Evolutionary conservation across 2,888 invertebrate genomes (phyloP).

Genomic region (Aphodius sticticus): DNA sequence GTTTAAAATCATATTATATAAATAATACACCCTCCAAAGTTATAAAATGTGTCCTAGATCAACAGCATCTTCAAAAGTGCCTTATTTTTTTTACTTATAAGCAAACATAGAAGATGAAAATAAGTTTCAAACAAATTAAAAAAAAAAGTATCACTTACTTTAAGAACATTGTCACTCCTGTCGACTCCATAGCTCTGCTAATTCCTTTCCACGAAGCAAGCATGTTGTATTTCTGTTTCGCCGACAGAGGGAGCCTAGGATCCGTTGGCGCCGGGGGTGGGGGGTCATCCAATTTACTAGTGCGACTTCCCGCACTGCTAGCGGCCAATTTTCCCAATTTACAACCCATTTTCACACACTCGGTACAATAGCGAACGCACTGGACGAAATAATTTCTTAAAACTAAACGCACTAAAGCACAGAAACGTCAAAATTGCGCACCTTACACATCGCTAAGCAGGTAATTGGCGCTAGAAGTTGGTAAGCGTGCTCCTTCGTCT

Average conservation of each 20-base stretch:
- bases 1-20: no score
- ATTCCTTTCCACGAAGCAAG: conserved; percentile 93
- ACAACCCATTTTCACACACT: conserved; percentile 71
- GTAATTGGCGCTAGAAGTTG: background rate
- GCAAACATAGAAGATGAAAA: no score
- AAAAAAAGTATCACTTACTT: conserved; percentile 71
- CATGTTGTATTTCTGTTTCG: conserved; percentile 88
- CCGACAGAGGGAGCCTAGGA: conserved; percentile 82
- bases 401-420: background rate
- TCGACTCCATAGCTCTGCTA: conserved; percentile 86
- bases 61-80: no score
- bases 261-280: conserved; percentile 76
- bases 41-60: no score
- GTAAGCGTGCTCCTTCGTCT: background rate
- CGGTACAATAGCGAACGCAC: background rate
- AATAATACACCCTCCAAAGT: no score
- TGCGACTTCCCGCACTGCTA: conserved; percentile 47
- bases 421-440: background rate
- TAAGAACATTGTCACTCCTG: conserved; percentile 90
- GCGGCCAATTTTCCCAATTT: conserved; percentile 80
- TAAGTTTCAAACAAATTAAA: background rate
- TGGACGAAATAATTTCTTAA: background rate
- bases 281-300: conserved; percentile 65
- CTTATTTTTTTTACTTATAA: no score
- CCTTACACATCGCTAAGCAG: background rate